phyloP scores from a whole-genome alignment of 2,888 invertebrate species.

The Clitarchus hookeri region DNA sequence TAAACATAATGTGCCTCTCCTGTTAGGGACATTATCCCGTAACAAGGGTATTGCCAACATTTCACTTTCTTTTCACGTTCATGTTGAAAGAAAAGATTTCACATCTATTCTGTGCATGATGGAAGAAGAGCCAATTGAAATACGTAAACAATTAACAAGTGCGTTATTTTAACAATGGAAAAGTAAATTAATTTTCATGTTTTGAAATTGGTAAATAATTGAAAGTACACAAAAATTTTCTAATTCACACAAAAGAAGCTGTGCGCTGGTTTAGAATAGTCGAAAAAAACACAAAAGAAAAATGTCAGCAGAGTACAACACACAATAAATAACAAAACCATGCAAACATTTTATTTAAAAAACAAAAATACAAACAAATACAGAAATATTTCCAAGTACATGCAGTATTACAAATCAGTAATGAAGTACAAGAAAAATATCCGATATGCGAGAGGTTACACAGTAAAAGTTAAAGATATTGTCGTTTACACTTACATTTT shows the following conservation, averaged over 20 bases:
- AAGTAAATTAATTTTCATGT: slow-evolving; percentile 4
- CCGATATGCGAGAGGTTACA: too few species aligned
- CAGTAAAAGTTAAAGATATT: too few species aligned
- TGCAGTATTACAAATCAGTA: neutral
- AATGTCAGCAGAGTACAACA: neutral
- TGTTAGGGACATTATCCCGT: neutral
- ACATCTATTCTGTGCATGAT: slow-evolving; percentile 42
- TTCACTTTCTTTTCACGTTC: slow-evolving; percentile 5
- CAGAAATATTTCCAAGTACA: neutral
- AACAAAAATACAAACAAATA: neutral
- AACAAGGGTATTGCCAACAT: neutral
- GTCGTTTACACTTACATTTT: too few species aligned
- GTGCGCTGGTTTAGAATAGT: neutral
- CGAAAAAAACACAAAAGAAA: neutral
- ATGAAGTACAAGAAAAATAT: neutral
- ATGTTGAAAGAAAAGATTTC: slow-evolving; percentile 15
- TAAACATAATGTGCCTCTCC: neutral
- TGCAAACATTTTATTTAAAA: neutral
- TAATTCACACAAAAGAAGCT: neutral
- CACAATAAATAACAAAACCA: neutral
- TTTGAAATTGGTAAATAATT: neutral
- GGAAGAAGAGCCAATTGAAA: slow-evolving; percentile 27
- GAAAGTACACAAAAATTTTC: neutral
- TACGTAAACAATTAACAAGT: neutral
- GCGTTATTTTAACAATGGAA: neutral